A percentile compares a stretch with the other conserved stretches of the same genome.
phyloP scores from a whole-genome alignment of 2,113 vertebrate species.

The Eupsittula cactorum region DNA sequence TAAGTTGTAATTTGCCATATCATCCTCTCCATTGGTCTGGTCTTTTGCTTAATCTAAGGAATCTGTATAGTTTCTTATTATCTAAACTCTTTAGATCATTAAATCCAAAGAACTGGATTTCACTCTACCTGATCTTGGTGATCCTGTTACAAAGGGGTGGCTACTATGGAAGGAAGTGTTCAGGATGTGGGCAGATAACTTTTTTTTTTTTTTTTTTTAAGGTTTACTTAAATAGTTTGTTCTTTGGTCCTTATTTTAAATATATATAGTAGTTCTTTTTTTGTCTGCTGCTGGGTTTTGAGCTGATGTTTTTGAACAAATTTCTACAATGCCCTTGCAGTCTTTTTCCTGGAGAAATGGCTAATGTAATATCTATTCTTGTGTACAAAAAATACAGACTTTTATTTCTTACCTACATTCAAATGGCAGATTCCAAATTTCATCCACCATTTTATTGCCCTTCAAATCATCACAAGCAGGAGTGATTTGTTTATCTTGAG shows the following conservation, averaged over 20 bases:
- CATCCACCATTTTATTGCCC: neutral
- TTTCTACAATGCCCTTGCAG: neutral
- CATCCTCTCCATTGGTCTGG: rapidly evolving
- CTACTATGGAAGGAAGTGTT: neutral
- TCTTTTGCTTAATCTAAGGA: neutral
- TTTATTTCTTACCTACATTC: neutral
- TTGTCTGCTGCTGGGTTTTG: neutral
- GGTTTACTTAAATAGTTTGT: neutral
- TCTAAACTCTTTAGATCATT: neutral
- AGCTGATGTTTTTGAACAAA: neutral
- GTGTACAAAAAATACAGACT: neutral
- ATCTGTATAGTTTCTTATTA: neutral
- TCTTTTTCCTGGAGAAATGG: neutral
- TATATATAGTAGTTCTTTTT: neutral
- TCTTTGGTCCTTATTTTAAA: neutral
- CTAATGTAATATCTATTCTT: neutral
- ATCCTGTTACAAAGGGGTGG: neutral
- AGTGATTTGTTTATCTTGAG: neutral
- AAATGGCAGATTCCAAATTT: neutral
- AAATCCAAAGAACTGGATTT: neutral
- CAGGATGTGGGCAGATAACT: neutral
- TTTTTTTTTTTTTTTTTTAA: neutral
- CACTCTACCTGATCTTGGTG: rapidly evolving
- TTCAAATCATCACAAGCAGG: neutral
- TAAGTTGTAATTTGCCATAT: rapidly evolving